These are phyloP conservation scores for Phasia obesa DNA, from an alignment of 2,888 invertebrate genomes.

Conservation along the genomic window DNA sequence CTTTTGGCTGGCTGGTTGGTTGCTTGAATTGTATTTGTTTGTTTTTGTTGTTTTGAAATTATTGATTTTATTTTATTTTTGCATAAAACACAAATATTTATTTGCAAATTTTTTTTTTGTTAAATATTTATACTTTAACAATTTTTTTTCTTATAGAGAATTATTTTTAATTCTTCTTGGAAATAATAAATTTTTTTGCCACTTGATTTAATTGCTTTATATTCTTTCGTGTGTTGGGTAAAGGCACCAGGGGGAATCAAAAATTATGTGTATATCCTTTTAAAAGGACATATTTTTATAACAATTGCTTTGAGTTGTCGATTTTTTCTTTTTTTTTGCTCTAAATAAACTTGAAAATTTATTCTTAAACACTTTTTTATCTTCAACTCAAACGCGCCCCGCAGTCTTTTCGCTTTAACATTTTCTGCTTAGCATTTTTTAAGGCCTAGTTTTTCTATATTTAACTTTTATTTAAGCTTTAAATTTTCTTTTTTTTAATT, in stretches of 20 bases:
- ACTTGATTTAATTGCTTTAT: conserved; percentile 62
- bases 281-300: conserved; percentile 48
- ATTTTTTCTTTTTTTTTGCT: conserved; percentile 40
- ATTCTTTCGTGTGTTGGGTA: conserved; percentile 39
- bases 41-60: conserved; percentile 66
- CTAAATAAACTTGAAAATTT: conserved; percentile 40
- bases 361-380: conserved; percentile 30
- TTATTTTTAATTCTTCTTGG: conserved; percentile 6
- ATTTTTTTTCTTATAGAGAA: not conserved
- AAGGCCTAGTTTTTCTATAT: conserved; percentile 3
- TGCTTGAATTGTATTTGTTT: conserved; percentile 59
- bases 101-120: conserved; percentile 46
- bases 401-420: conserved; percentile 39
- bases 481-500: conserved; percentile 48
- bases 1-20: conserved; percentile 70
- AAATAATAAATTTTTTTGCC: conserved; percentile 39
- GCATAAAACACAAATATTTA: conserved; percentile 44
- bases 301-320: conserved; percentile 49
- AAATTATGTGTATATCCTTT: conserved; percentile 70
- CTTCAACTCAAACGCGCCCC: conserved; percentile 59
- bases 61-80: conserved; percentile 72
- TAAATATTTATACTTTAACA: conserved; percentile 29
- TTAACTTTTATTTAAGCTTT: conserved; percentile 15
- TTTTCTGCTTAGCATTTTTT: not conserved
- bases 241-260: conserved; percentile 66